A percentile compares a stretch with the other conserved stretches of the same genome.
These are phyloP conservation scores for Diuraphis noxia DNA, from an alignment of 1,140 invertebrate species.

Conservation along the genomic window DNA sequence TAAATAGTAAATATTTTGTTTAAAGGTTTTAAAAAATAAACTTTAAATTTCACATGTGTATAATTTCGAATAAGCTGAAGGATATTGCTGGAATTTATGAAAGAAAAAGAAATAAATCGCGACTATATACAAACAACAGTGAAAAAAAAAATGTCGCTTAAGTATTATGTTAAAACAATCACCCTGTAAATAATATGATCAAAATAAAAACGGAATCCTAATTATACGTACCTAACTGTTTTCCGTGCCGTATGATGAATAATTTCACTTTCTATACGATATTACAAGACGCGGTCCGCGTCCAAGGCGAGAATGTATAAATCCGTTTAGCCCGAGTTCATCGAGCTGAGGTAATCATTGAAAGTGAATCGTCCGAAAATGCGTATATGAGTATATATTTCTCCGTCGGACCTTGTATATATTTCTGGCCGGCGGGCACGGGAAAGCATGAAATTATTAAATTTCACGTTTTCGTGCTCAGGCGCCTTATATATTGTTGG, in stretches of 20 bases:
- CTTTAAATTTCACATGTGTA: background rate
- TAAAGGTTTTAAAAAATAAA: background rate
- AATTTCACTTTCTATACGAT: slow-evolving; percentile 20
- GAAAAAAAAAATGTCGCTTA: background rate
- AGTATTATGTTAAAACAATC: background rate
- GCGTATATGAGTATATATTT: background rate
- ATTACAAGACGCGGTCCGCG: background rate
- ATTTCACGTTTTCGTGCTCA: slow-evolving; percentile 41
- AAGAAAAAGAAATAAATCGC: too few species aligned
- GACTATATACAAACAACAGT: too few species aligned
- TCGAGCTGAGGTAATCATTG: slow-evolving; percentile 43
- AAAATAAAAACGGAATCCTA: background rate
- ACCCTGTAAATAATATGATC: background rate
- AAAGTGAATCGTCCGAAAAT: slow-evolving; percentile 41
- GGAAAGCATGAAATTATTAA: slow-evolving; percentile 54
- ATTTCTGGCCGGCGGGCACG: slow-evolving; percentile 4
- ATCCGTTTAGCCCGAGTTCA: slow-evolving; percentile 29
- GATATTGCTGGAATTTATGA: background rate
- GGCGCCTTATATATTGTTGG: background rate
- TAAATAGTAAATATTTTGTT: background rate
- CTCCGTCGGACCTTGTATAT: slow-evolving; percentile 16
- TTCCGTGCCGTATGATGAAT: background rate
- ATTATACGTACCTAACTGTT: slow-evolving; percentile 33
- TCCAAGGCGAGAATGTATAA: background rate
- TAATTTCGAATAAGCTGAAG: background rate